phyloP scores from a whole-genome alignment of 2,888 invertebrate species.

The Trichogramma dendrolimi region DNA sequence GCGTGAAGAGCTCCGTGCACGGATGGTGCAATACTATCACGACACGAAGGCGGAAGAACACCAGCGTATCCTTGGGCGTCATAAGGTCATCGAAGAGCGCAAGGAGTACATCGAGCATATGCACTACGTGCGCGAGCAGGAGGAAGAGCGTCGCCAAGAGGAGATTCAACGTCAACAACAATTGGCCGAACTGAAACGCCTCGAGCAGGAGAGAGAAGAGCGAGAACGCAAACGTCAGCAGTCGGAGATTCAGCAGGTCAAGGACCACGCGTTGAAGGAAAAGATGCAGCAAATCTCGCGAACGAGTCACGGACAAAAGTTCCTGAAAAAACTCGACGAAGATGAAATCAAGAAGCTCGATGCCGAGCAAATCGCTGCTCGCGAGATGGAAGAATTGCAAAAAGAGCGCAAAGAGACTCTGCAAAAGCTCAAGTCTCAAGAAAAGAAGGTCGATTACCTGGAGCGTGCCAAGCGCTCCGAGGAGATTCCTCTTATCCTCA shows the following conservation, averaged over 20 bases:
- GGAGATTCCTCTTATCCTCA: conserved; percentile 86
- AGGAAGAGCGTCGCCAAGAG: conserved; percentile 68
- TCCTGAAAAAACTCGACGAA: conserved; percentile 79
- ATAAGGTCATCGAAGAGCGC: conserved; percentile 94
- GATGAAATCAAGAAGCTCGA: conserved; percentile 89
- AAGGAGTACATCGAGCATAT: conserved; percentile 91
- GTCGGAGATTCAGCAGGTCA: conserved; percentile 84
- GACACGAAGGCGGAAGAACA: conserved; percentile 84
- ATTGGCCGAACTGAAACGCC: conserved; percentile 80
- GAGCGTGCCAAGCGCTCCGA: conserved; percentile 93
- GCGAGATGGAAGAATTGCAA: conserved; percentile 87
- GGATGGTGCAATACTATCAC: conserved; percentile 78
- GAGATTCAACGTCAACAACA: conserved; percentile 75
- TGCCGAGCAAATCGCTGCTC: conserved; percentile 89
- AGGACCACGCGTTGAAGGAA: conserved; percentile 81
- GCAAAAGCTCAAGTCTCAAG: conserved; percentile 88
- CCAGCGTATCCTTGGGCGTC: conserved; percentile 81
- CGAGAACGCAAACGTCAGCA: conserved; percentile 80
- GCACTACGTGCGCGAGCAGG: conserved; percentile 70
- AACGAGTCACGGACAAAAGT: conserved; percentile 87
- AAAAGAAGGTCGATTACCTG: conserved; percentile 95
- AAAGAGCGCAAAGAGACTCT: conserved; percentile 91
- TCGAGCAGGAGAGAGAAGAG: conserved; percentile 84
- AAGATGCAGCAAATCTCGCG: conserved; percentile 89
- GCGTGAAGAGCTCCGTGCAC: conserved; percentile 67